Percentiles rank a stretch among this genome's conserved stretches.
These are phyloP conservation scores for Lithosia quadra DNA, from an alignment of 2,888 invertebrate genomes.

Conservation along the genomic window DNA sequence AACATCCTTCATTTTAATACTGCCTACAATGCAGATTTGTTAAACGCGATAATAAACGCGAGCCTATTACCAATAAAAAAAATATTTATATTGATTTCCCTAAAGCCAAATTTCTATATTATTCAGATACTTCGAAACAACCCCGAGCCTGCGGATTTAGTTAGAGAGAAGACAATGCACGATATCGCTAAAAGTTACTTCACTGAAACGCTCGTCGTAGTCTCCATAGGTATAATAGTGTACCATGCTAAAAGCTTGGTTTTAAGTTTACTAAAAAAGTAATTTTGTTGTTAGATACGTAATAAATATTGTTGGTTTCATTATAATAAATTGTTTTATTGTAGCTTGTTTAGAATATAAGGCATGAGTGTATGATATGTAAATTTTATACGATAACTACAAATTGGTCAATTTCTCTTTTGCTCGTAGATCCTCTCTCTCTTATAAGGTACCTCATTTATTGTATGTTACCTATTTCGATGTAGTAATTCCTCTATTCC, in stretches of 20 bases:
- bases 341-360: neutral
- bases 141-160: constrained; percentile 80
- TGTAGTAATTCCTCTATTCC: no score
- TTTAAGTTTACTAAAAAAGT: constrained; percentile 65
- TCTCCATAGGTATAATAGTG: constrained; percentile 65
- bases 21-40: no score
- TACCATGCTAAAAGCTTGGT: constrained; percentile 65
- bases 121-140: constrained; percentile 81
- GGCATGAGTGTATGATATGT: neutral
- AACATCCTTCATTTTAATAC: no score
- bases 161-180: constrained; percentile 69
- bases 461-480: no score
- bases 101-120: neutral
- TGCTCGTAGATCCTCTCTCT: no score
- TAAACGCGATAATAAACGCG: no score
- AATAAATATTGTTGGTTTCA: constrained; percentile 18
- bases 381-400: no score
- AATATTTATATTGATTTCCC: no score
- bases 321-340: constrained; percentile 8
- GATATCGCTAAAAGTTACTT: constrained; percentile 63
- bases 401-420: no score
- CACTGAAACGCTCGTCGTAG: constrained; percentile 64
- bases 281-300: constrained; percentile 42
- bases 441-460: no score
- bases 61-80: no score